Conservation (phyloP, 2,888 invertebrate genomes). For the Andrena haemorrhoa region DNA sequence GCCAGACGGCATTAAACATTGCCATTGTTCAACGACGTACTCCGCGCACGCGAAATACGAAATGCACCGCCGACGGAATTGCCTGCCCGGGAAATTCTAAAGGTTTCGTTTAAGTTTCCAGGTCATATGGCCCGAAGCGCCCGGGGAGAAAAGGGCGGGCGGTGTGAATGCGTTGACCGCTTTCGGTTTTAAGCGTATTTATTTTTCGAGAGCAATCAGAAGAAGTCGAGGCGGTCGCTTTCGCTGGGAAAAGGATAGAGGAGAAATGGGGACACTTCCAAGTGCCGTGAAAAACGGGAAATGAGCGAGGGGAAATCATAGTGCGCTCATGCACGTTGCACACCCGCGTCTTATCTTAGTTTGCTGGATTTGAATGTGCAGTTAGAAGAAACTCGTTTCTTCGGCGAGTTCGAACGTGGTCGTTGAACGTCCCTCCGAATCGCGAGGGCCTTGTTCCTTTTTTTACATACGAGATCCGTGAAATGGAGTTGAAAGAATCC, state of each 20-base stretch:
- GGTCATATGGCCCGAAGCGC: slow-evolving; percentile 69
- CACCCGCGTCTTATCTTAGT: not conserved
- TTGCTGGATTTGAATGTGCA: slow-evolving; percentile 47
- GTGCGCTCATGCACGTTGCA: not conserved
- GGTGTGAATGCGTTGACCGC: slow-evolving; percentile 45
- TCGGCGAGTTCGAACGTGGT: slow-evolving; percentile 12
- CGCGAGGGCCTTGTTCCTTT: not conserved
- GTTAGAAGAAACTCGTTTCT: slow-evolving; percentile 52
- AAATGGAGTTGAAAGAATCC: slow-evolving; percentile 1
- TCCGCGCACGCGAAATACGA: slow-evolving; percentile 43
- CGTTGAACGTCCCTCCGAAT: slow-evolving; percentile 22
- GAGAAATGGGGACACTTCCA: not conserved
- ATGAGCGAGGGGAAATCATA: slow-evolving; percentile 5
- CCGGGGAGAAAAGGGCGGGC: slow-evolving; percentile 14
- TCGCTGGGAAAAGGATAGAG: not conserved
- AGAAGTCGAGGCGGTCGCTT: slow-evolving; percentile 23
- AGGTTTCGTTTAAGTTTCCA: slow-evolving; percentile 77
- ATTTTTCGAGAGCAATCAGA: slow-evolving; percentile 54
- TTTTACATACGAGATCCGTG: not conserved
- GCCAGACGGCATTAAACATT: slow-evolving; percentile 66
- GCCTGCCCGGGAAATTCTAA: slow-evolving; percentile 70
- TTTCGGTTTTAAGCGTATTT: slow-evolving; percentile 47
- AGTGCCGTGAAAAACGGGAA: slow-evolving; percentile 1
- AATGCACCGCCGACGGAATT: slow-evolving; percentile 66
- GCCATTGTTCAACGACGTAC: slow-evolving; percentile 54